Conservation (phyloP, 2,888 invertebrate genomes). For the Diploptera punctata region DNA sequence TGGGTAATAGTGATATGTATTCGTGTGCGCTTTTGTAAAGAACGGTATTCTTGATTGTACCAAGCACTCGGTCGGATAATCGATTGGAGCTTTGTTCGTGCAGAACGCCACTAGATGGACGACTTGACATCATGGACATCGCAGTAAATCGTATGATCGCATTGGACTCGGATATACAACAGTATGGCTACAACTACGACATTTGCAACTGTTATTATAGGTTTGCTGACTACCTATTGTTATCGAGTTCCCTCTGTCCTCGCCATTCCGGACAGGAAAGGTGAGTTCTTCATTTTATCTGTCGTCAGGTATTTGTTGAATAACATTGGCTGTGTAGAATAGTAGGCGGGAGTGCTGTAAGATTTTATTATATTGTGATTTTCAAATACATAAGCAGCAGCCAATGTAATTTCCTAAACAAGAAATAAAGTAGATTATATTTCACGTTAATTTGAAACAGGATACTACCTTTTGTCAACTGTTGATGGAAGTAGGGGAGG, state of each 20-base stretch:
- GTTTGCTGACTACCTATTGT: constrained; percentile 35
- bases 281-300: constrained; percentile 34
- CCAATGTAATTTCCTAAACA: neutral
- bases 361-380: neutral
- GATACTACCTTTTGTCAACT: no score
- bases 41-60: neutral
- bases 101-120: constrained; percentile 19
- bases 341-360: neutral
- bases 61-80: constrained; percentile 1
- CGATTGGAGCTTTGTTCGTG: constrained; percentile 1
- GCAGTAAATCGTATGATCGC: constrained; percentile 8
- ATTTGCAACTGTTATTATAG: constrained; percentile 26
- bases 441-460: no score
- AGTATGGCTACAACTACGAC: constrained; percentile 19
- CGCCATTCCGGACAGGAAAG: constrained; percentile 41
- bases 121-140: constrained; percentile 4
- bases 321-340: no score
- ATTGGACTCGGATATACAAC: neutral
- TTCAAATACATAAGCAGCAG: neutral
- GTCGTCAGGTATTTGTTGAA: no score
- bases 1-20: no score
- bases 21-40: neutral
- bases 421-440: no score
- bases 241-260: constrained; percentile 38
- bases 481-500: no score